Evolutionary conservation across 2,888 invertebrate genomes (phyloP).

Genomic region (Diaprepes abbreviatus): DNA sequence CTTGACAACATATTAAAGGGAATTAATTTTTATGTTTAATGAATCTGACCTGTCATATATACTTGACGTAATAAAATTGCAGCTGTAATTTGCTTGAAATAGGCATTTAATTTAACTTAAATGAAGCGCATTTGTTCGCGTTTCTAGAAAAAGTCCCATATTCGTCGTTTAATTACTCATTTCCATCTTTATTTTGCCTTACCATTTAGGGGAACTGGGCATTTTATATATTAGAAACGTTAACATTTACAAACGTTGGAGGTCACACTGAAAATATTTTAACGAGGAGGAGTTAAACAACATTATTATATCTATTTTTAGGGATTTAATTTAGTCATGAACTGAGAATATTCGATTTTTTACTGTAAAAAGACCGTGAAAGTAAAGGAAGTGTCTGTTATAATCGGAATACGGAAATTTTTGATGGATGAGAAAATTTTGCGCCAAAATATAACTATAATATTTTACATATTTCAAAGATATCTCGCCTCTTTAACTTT

Average conservation of each 20-base stretch:
- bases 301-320: not conserved
- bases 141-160: constrained; percentile 8
- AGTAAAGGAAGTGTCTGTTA: too few relatives aligned
- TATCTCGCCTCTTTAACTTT: too few relatives aligned
- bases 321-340: too few relatives aligned
- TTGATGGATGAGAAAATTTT: too few relatives aligned
- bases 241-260: not conserved
- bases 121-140: not conserved
- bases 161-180: not conserved
- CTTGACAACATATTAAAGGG: constrained; percentile 2
- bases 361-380: too few relatives aligned
- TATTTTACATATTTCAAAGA: too few relatives aligned
- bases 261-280: constrained; percentile 1
- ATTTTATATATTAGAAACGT: not conserved
- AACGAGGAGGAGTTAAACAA: not conserved
- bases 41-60: constrained; percentile 6
- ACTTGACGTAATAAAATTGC: not conserved
- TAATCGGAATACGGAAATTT: too few relatives aligned
- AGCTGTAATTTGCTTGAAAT: constrained; percentile 2
- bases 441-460: too few relatives aligned
- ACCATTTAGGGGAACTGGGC: constrained; percentile 6
- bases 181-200: not conserved
- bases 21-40: constrained; percentile 5
- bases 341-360: too few relatives aligned
- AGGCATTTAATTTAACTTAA: constrained; percentile 1